Conservation (phyloP, 37 sponge, comb jelly and placozoan genomes). For the Agelas oroides region DNA sequence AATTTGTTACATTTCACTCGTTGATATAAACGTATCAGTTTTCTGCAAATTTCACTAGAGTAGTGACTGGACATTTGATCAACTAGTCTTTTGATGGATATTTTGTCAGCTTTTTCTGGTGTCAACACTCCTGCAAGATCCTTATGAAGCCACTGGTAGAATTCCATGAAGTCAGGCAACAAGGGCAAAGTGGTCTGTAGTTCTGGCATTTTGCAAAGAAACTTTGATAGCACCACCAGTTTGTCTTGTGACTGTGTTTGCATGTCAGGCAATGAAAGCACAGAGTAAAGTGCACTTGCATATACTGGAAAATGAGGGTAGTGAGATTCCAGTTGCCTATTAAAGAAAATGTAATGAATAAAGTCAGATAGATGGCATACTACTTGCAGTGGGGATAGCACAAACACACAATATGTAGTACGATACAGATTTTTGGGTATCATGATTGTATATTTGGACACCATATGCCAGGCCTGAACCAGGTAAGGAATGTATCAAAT, state of each 20-base stretch:
- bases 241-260: no score
- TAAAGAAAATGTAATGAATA: neutral
- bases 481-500: no score
- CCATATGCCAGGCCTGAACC: no score
- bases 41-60: neutral
- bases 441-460: no score
- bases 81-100: slow-evolving; percentile 51
- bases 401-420: no score
- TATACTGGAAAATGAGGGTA: slow-evolving; percentile 63
- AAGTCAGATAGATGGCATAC: no score
- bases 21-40: slow-evolving; percentile 41
- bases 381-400: no score
- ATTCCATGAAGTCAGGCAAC: slow-evolving; percentile 69
- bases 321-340: slow-evolving; percentile 33
- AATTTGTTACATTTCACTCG: slow-evolving; percentile 62
- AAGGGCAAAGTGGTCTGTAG: slow-evolving; percentile 31
- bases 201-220: slow-evolving; percentile 25
- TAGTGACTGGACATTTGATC: slow-evolving; percentile 14
- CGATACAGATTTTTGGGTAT: no score
- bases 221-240: slow-evolving; percentile 11
- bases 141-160: slow-evolving; percentile 77
- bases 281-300: slow-evolving; percentile 45
- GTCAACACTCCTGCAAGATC: slow-evolving; percentile 54
- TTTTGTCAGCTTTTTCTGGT: slow-evolving; percentile 43
- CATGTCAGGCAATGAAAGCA: slow-evolving; percentile 16